These are phyloP conservation scores for Orthosia gracilis DNA, from an alignment of 2,888 invertebrate species.

Conservation along the genomic window DNA sequence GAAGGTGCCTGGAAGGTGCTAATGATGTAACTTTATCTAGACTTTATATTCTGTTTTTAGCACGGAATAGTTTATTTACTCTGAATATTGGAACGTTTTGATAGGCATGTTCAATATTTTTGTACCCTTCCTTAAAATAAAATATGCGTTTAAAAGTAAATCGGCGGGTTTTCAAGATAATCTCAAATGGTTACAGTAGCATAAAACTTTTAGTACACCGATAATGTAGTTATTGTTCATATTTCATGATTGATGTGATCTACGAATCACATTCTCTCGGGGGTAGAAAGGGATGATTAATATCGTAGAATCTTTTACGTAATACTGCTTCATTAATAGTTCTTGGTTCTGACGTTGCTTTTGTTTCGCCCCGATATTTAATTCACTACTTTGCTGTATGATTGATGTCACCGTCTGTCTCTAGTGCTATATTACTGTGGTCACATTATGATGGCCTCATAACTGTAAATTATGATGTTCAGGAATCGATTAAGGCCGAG, in stretches of 20 bases:
- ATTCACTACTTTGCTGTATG: constrained; percentile 41
- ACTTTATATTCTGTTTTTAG: not conserved
- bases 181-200: not conserved
- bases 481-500: constrained; percentile 58
- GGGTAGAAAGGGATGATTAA: constrained; percentile 49
- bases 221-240: constrained; percentile 37
- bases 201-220: not conserved
- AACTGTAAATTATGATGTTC: constrained; percentile 54
- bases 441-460: constrained; percentile 34
- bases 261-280: constrained; percentile 22
- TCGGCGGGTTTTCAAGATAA: not conserved
- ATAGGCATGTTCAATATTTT: not conserved
- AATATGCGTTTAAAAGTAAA: not conserved
- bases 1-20: constrained; percentile 4
- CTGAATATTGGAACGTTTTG: not conserved
- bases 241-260: constrained; percentile 40
- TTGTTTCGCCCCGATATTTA: constrained; percentile 39
- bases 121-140: not conserved
- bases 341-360: constrained; percentile 26
- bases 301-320: constrained; percentile 37
- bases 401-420: constrained; percentile 44
- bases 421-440: constrained; percentile 32
- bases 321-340: constrained; percentile 47
- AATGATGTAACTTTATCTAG: constrained; percentile 3
- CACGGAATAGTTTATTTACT: not conserved